Conservation (phyloP, 1,140 invertebrate genomes). For the Leptinotarsa lineolata region DNA sequence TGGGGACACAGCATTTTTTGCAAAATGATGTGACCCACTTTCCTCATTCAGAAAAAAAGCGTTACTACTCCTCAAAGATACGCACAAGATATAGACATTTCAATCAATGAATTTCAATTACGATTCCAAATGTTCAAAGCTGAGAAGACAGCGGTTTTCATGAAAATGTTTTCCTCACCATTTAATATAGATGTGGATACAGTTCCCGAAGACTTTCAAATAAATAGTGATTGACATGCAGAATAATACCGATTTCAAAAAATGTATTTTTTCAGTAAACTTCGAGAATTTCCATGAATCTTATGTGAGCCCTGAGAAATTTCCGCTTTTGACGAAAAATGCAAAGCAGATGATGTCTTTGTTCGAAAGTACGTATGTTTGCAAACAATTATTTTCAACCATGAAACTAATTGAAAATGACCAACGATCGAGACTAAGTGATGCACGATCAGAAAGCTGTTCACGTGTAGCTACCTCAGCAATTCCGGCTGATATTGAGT, state of each 20-base stretch:
- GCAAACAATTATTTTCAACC: too few species aligned
- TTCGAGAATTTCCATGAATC: constrained; percentile 38
- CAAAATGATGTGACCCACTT: too few species aligned
- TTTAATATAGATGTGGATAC: neutral
- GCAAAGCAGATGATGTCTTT: neutral
- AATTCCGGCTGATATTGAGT: constrained; percentile 5
- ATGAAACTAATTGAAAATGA: constrained; percentile 28
- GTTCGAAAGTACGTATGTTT: constrained; percentile 18
- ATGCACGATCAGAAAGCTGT: constrained; percentile 35
- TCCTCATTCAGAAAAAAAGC: too few species aligned
- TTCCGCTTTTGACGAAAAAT: neutral
- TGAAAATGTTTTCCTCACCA: too few species aligned
- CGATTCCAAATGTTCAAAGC: too few species aligned
- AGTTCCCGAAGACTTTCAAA: too few species aligned
- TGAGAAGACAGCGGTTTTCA: too few species aligned
- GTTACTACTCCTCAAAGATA: too few species aligned
- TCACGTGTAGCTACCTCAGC: neutral
- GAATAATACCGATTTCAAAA: too few species aligned
- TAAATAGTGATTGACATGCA: too few species aligned
- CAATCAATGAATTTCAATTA: constrained; percentile 33
- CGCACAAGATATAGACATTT: constrained; percentile 39
- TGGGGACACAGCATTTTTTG: too few species aligned
- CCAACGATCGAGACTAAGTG: constrained; percentile 17
- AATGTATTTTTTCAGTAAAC: too few species aligned
- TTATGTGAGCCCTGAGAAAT: neutral